Evolutionary conservation across 2,888 invertebrate genomes (phyloP).

Genomic region (Drosophila merina): DNA sequence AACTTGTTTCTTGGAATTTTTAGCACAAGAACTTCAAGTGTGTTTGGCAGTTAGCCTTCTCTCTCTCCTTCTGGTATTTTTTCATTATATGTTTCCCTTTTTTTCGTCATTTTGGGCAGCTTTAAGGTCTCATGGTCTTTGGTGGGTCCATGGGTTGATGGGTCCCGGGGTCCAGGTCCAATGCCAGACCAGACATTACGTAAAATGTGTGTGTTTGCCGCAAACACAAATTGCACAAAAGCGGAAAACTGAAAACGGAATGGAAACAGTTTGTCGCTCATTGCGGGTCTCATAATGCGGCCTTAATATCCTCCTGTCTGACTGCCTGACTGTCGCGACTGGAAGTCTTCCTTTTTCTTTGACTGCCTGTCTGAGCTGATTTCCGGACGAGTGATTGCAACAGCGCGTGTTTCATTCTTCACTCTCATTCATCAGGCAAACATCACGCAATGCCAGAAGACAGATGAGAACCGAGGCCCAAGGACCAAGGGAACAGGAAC

Average conservation of each 20-base stretch:
- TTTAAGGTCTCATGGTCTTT: slow-evolving; percentile 26
- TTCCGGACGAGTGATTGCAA: slow-evolving; percentile 79
- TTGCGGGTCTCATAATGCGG: slow-evolving; percentile 63
- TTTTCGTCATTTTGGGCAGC: slow-evolving; percentile 26
- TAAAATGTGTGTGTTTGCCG: slow-evolving; percentile 36
- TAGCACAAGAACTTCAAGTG: slow-evolving; percentile 60
- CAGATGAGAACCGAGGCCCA: slow-evolving; percentile 33
- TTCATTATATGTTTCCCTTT: slow-evolving; percentile 2
- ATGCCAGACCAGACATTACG: slow-evolving; percentile 59
- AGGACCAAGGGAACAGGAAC: not conserved
- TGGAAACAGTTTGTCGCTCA: slow-evolving; percentile 62
- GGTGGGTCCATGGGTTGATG: not conserved
- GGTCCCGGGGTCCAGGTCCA: slow-evolving; percentile 4
- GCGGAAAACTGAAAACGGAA: slow-evolving; percentile 25
- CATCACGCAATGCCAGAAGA: slow-evolving; percentile 64
- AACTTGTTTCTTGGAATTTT: slow-evolving; percentile 74
- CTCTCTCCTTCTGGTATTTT: not conserved
- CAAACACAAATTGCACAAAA: slow-evolving; percentile 41
- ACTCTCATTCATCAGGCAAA: slow-evolving; percentile 71
- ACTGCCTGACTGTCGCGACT: slow-evolving; percentile 21
- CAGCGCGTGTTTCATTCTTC: slow-evolving; percentile 68
- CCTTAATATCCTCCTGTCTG: slow-evolving; percentile 43
- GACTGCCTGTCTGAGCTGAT: slow-evolving; percentile 64
- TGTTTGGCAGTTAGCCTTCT: slow-evolving; percentile 19
- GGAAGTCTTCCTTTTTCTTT: slow-evolving; percentile 31